These are phyloP conservation scores for Gavialis gangeticus DNA, from an alignment of 2,113 vertebrate species.

Conservation along the genomic window DNA sequence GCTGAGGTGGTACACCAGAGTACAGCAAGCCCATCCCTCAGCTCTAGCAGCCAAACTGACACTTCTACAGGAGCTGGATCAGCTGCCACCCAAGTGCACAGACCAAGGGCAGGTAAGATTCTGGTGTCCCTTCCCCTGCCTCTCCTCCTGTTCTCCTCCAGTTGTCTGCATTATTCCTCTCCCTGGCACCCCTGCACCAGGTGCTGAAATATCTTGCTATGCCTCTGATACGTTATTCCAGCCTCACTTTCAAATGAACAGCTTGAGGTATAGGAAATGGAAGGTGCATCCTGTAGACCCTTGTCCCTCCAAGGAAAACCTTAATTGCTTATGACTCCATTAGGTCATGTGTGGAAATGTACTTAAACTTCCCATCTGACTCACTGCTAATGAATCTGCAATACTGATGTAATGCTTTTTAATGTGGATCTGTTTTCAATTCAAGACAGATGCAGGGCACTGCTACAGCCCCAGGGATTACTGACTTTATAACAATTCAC, in stretches of 20 bases:
- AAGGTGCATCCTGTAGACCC: neutral
- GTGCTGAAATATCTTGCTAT: no score
- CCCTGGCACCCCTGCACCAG: no score
- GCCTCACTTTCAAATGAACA: neutral
- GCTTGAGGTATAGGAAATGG: neutral
- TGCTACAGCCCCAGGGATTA: slow-evolving; percentile 64
- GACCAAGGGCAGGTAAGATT: no score
- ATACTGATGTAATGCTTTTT: slow-evolving; percentile 73
- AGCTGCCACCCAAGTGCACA: no score
- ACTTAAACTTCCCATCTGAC: slow-evolving; percentile 66
- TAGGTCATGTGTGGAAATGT: slow-evolving; percentile 49
- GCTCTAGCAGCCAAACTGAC: no score
- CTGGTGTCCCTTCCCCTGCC: no score
- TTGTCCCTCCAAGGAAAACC: slow-evolving; percentile 49
- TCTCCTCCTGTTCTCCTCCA: no score
- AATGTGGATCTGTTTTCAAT: slow-evolving; percentile 76
- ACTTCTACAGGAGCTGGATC: no score
- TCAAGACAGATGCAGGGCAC: slow-evolving; percentile 74
- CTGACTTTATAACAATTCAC: slow-evolving; percentile 70
- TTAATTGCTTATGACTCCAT: slow-evolving; percentile 38
- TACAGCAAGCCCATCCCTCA: no score
- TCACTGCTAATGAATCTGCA: slow-evolving; percentile 37
- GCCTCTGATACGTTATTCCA: neutral
- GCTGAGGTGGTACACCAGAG: no score
- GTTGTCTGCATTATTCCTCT: no score